Base-by-base conservation (phyloP, 53 echinoderm and acorn worm genomes). In the Mesocentrotus franciscanus region DNA sequence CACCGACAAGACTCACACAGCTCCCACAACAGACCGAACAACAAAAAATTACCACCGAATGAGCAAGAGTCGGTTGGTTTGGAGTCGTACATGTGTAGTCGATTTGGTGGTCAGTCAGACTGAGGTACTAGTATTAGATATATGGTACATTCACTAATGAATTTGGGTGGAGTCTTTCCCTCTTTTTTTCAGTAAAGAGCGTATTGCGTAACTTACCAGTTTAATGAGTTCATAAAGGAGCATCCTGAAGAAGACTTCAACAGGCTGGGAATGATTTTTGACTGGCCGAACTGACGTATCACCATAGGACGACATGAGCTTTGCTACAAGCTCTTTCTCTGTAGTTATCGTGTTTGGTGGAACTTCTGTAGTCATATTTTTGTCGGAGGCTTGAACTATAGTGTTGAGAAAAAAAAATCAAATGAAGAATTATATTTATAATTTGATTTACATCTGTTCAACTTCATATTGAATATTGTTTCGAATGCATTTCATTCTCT, bases 281-380 rank as follows among this genome's bases (percentile, higher is more conserved):
- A 92, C 92, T 22, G 92, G 92, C 14, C 92, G 24, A 29, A 92
- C 92, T 11, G 92, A 92, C 17, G 76, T 92, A 70, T 92, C 92
- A n/a, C 92, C 92, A 29, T 92, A 92, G 49, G 33, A 17, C 13
- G 55, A 71, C 58, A 92, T 14, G 32, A 92, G 92, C 56, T 56
- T 71, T 16, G 18, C 12, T 0, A 92, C 92, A 27, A 92, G 75
- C 5, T 56, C 71, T 68, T 92, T 92, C 92, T 92, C 92, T 49
- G 92, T 68, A 5, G 92, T 1, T 4, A 49, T 68, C 9, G 9
- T 74, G 20, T 34, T 85, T 34, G 64, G 64, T 39, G 61, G 66
- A 4, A 22, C 85, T 18, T 17, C 24, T 9, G 22, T 49, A 55
- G 42, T 55, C 8, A 22, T 55, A 39, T 62, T 66, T 33, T 24